phyloP scores from a whole-genome alignment of 2,113 vertebrate species.

The Laticauda colubrina region DNA sequence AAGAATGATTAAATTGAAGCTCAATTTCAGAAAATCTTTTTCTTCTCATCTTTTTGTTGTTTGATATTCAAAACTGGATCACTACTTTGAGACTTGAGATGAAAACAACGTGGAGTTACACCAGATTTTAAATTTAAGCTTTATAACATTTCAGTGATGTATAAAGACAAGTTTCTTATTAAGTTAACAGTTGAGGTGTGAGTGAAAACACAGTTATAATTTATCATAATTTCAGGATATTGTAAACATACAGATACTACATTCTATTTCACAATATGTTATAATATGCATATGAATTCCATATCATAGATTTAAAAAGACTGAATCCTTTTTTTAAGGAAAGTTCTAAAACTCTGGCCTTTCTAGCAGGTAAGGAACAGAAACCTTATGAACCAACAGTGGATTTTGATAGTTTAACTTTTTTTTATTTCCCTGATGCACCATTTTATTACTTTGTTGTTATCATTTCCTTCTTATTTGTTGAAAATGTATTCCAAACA shows the following conservation, averaged over 20 bases:
- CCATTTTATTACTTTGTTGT: background rate
- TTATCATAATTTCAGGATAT: background rate
- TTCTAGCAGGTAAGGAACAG: background rate
- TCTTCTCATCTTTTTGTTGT: background rate
- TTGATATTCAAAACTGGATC: background rate
- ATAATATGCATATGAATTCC: background rate
- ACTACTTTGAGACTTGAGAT: background rate
- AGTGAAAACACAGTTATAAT: background rate
- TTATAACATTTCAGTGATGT: background rate
- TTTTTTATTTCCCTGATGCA: background rate
- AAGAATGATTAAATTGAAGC: background rate
- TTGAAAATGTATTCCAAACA: background rate
- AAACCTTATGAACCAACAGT: background rate
- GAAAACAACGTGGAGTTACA: background rate
- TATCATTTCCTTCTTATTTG: background rate
- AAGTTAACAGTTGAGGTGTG: background rate
- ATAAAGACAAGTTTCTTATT: slow-evolving; percentile 13
- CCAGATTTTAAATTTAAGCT: background rate
- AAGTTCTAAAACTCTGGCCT: background rate
- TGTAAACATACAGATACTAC: background rate
- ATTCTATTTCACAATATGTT: background rate
- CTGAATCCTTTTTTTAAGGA: background rate
- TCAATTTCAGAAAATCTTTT: background rate
- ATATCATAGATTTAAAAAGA: background rate
- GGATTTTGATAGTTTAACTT: background rate